Evolutionary conservation across 2,888 invertebrate species (phyloP).

Genomic region (Drosophila mulleri): DNA sequence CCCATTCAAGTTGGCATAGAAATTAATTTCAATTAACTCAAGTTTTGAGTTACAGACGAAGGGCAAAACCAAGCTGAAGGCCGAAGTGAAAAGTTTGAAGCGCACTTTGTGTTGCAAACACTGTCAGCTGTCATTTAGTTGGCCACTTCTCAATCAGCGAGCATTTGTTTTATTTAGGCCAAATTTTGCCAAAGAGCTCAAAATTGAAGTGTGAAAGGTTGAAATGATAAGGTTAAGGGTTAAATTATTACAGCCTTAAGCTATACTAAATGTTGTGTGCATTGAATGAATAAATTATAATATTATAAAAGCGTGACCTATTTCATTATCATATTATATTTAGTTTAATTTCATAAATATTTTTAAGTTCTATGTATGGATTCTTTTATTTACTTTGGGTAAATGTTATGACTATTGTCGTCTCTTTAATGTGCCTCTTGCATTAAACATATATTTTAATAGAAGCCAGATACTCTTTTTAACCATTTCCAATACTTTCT

Average conservation of each 20-base stretch:
- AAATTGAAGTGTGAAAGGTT: background rate
- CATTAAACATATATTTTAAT: background rate
- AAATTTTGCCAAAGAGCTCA: background rate
- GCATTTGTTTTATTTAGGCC: slow-evolving; percentile 22
- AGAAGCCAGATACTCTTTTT: background rate
- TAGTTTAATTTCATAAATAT: background rate
- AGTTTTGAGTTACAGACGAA: slow-evolving; percentile 43
- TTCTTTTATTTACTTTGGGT: too few species aligned
- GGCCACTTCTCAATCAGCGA: slow-evolving; percentile 23
- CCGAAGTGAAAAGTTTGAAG: slow-evolving; percentile 57
- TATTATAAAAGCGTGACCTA: background rate
- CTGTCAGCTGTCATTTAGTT: slow-evolving; percentile 39
- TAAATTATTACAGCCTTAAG: background rate
- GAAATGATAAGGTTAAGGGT: background rate
- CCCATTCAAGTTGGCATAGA: slow-evolving; percentile 74
- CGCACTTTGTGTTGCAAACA: slow-evolving; percentile 49
- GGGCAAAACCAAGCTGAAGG: slow-evolving; percentile 37
- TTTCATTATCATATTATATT: background rate
- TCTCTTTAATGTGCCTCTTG: background rate
- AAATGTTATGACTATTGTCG: background rate
- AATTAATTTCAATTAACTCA: slow-evolving; percentile 79
- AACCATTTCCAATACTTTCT: background rate
- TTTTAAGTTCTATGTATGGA: too few species aligned
- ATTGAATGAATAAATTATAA: background rate
- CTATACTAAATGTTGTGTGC: background rate